Evolutionary conservation across 2,113 vertebrate species (phyloP), one percentile per base, ranked within the genome.

Genomic region (Lucifuga dentata): DNA sequence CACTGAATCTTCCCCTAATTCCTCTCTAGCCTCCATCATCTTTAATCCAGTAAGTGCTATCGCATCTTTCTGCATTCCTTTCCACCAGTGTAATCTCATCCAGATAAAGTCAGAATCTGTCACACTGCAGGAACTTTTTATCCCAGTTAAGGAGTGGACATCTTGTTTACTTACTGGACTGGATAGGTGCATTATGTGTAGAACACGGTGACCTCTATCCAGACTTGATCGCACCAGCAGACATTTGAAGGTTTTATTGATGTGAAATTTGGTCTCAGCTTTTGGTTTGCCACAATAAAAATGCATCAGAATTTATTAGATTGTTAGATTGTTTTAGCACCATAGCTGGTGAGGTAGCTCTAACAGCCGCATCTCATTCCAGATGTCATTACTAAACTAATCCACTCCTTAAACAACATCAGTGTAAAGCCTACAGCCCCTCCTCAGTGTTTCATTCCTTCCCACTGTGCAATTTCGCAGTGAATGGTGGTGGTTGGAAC

Each of bases 41-140:
- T 41, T 46, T 39, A 60, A 71, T 55, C n/a, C 56, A 60, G 17
- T 56, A 43, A 71, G 20, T 19, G 9, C 26, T 72, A 41, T 58
- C 56, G 38, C 52, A 56, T 20, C 16, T 17, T 36, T 48, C 45
- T 23, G 20, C 15, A 26, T 23, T 23, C 36, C 24, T 52, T 45
- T 65, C n/a, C 19, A 2, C 19, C 45, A 46, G 48, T 49, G n/a
- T 48, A 61, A 74, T 62, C 40, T 63, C 68, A 76, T 76, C 59
- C 45, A 39, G 21, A 17, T 11, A 64, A 29, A 66, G 45, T 58
- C 24, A 60, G 24, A 48, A 7, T 13, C 53, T 46, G 17, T 24
- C 50, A 26, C 45, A 59, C 10, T 49, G 38, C 19, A 35, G 57
- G 33, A 65, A 45, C 26, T 53, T 17, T 68, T 66, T 36, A 79